Base-by-base conservation (phyloP, 2,797 vertebrate genomes). In the Pangasius sanitwongsei region DNA sequence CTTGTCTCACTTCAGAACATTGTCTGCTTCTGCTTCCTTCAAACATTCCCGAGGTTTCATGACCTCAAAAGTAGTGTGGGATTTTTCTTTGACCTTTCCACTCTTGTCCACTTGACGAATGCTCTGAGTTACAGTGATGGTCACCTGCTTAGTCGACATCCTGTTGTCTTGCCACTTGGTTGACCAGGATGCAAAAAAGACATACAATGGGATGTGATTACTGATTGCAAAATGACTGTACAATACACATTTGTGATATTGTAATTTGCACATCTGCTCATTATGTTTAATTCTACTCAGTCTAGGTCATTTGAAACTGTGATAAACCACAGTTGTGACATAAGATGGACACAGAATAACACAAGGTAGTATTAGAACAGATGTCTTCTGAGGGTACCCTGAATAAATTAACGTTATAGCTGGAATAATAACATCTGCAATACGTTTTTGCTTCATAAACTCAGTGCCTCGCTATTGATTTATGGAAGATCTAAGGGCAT, bases 81-180 rank as follows among this genome's bases (percentile, higher is more conserved):
- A 96, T 90, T 95, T 96, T 91, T 93, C 92, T 72, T 95, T 96
- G 87, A 96, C 94, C 92, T 96, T 96, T 55, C 95, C 95, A 1
- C 95, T 95, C 93, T 95, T 95, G 93, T 96, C 96, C 92, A 96
- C 94, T 92, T 96, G 96, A 75, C 95, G 95, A 92, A 97, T 95
- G 92, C 96, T 96, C 93, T 97, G 95, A 0, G 96, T 96, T 92
- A 97, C 96, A 7, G 96, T 97, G 91, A 97, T 96, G 92, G 96
- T 96, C 92, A 97, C 96, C 92, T 97, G 96, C 91, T 96, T 97
- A 87, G 95, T 96, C 23, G 96, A 96, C 96, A 96, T 97, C 85
- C 95, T 94, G 92, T 95, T 96, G 94, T 96, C 96, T 89, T 96
- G 95, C 96, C 96, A 96, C 92, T 97, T 96, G 31, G 95, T 97